Percentiles rank a stretch among this genome's conserved stretches.
These are phyloP conservation scores for Azemiops feae DNA, from an alignment of 2,113 vertebrate genomes.

Conservation along the genomic window DNA sequence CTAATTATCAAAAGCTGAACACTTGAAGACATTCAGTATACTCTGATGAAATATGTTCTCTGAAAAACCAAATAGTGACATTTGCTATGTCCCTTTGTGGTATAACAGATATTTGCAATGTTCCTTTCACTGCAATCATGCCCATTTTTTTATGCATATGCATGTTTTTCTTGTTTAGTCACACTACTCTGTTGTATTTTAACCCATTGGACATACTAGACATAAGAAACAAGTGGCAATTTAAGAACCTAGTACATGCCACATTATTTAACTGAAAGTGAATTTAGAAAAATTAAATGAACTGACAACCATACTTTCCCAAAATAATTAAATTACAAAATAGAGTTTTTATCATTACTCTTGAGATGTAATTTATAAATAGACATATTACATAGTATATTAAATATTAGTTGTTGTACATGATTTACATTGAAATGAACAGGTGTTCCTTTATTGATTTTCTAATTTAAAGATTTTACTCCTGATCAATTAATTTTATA, in stretches of 20 bases:
- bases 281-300: background rate
- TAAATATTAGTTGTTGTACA: background rate
- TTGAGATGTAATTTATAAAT: background rate
- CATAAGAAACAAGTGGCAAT: background rate
- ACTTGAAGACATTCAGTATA: constrained; percentile 51
- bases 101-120: constrained; percentile 49
- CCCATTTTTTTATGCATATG: background rate
- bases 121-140: constrained; percentile 1
- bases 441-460: background rate
- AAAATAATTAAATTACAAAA: constrained; percentile 3
- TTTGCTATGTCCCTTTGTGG: constrained; percentile 58
- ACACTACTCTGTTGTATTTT: background rate
- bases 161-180: background rate
- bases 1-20: constrained; percentile 58
- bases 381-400: background rate
- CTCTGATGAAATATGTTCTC: constrained; percentile 52
- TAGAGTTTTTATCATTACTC: background rate
- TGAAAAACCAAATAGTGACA: constrained; percentile 50
- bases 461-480: background rate
- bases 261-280: background rate
- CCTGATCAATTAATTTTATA: background rate
- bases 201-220: background rate
- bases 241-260: background rate
- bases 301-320: background rate
- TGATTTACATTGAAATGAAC: background rate